phyloP scores from a whole-genome alignment of 2,797 vertebrate species.

The Oreochromis grahami region DNA sequence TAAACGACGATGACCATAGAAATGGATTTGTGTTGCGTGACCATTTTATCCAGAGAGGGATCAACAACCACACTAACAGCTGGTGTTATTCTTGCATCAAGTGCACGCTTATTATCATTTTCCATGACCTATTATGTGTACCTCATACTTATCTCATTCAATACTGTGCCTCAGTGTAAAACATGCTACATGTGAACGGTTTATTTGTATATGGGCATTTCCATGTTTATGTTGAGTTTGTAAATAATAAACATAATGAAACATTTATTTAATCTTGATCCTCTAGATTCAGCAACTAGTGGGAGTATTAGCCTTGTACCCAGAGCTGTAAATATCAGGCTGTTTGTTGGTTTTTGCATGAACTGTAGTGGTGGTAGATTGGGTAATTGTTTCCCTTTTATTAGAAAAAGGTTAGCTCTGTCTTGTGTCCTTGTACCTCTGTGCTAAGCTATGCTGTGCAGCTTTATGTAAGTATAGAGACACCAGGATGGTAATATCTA shows the following conservation, averaged over 20 bases:
- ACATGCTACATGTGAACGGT: conserved; percentile 47
- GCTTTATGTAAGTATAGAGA: not conserved
- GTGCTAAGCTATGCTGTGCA: not conserved
- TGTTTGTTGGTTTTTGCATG: not conserved
- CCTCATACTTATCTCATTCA: conserved; percentile 49
- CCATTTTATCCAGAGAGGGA: conserved; percentile 23
- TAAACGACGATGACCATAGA: conserved; percentile 10
- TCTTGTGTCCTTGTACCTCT: not conserved
- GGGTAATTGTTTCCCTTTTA: not conserved
- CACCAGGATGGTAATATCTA: not conserved
- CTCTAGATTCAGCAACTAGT: not conserved
- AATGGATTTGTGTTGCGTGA: not conserved
- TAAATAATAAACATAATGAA: conserved; percentile 72
- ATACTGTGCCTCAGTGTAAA: conserved; percentile 53
- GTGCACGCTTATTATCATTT: conserved; percentile 18
- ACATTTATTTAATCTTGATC: conserved; percentile 3
- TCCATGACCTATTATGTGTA: conserved; percentile 43
- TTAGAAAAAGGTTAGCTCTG: not conserved
- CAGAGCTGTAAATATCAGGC: not conserved
- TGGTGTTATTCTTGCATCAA: conserved; percentile 23
- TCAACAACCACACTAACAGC: conserved; percentile 9
- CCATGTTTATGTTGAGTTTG: conserved; percentile 46
- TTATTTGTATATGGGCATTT: conserved; percentile 56
- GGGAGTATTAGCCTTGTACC: not conserved
- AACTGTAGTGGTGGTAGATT: not conserved